phyloP scores from a whole-genome alignment of 2,888 invertebrate genomes.

The Cataglyphis livida region DNA sequence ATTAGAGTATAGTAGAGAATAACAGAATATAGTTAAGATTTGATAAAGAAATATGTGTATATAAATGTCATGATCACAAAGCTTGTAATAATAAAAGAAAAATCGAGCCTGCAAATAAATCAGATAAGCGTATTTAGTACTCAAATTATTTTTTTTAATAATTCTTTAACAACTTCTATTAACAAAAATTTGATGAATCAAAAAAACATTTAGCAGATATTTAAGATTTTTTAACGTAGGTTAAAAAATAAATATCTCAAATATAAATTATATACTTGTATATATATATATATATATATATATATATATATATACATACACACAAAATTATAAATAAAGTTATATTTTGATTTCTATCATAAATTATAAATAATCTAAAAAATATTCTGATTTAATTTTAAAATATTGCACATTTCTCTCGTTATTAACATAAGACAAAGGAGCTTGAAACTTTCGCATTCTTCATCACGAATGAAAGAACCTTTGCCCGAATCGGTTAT shows the following conservation, averaged over 20 bases:
- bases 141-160: neutral
- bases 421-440: neutral
- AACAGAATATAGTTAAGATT: neutral
- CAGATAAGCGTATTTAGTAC: neutral
- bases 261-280: neutral
- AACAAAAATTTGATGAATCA: neutral
- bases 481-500: neutral
- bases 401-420: neutral
- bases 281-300: neutral
- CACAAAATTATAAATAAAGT: too few species aligned
- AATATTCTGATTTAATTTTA: neutral
- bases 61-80: neutral
- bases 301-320: too few species aligned
- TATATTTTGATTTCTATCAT: neutral
- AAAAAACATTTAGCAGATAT: neutral
- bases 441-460: neutral
- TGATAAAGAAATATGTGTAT: neutral
- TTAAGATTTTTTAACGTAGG: neutral
- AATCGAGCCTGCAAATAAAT: neutral
- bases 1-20: neutral
- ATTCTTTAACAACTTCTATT: neutral
- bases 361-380: neutral
- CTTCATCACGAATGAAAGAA: neutral
- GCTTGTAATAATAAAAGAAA: neutral
- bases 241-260: too few species aligned